Conservation (phyloP, 2,888 invertebrate genomes). For the Habroteleia sp. region DNA sequence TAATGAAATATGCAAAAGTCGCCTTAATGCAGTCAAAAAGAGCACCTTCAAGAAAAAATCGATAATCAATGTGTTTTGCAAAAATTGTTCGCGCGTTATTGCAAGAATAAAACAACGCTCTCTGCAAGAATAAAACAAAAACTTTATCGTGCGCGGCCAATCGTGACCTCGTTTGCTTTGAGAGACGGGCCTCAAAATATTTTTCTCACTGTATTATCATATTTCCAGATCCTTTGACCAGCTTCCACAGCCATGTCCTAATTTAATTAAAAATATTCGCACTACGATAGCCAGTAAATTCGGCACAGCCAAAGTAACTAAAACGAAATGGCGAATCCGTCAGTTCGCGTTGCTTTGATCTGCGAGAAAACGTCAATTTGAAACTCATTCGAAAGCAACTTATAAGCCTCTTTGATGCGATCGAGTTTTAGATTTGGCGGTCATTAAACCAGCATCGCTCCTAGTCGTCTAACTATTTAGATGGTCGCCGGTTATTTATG, state of each 20-base stretch:
- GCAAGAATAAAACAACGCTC: too few relatives aligned
- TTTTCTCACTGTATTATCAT: too few relatives aligned
- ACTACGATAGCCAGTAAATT: constrained; percentile 5
- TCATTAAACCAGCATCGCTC: constrained; percentile 45
- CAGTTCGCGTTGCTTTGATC: constrained; percentile 34
- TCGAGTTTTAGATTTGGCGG: constrained; percentile 41
- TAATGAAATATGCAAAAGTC: constrained; percentile 33
- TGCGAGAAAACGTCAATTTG: constrained; percentile 33
- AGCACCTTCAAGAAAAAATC: too few relatives aligned
- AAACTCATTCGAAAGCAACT: constrained; percentile 48
- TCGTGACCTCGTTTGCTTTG: too few relatives aligned
- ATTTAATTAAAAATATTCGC: constrained; percentile 8
- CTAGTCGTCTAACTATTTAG: constrained; percentile 45
- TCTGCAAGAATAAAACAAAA: too few relatives aligned
- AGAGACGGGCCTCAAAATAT: too few relatives aligned
- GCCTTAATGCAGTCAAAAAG: too few relatives aligned
- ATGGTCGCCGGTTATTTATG: constrained; percentile 52
- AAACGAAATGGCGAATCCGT: constrained; percentile 35
- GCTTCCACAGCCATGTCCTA: too few relatives aligned
- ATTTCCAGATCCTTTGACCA: too few relatives aligned
- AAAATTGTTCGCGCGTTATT: too few relatives aligned
- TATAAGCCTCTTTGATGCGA: constrained; percentile 38
- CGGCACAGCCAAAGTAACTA: too few relatives aligned
- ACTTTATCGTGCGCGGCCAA: not conserved
- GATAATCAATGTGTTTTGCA: too few relatives aligned